These are phyloP conservation scores for Scomber japonicus DNA, from an alignment of 2,113 vertebrate genomes.

Conservation along the genomic window DNA sequence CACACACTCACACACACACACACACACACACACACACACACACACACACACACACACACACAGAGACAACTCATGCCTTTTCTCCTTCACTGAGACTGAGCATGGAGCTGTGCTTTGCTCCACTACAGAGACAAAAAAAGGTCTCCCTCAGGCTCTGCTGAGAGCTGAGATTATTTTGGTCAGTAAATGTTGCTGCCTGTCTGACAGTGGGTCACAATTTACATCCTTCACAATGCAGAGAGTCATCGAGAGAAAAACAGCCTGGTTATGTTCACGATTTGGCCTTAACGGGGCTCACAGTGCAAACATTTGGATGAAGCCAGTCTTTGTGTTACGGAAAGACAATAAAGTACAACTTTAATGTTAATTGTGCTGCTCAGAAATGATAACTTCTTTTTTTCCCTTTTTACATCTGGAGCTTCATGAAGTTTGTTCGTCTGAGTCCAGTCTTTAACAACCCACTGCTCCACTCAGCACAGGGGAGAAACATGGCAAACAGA, in stretches of 20 bases:
- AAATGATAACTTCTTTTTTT: not conserved
- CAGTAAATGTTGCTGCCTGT: conserved; percentile 66
- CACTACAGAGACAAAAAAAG: conserved; percentile 48
- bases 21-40: conserved; percentile 43
- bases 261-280: conserved; percentile 29
- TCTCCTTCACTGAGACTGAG: conserved; percentile 61
- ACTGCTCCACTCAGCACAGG: conserved; percentile 44
- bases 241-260: conserved; percentile 57
- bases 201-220: conserved; percentile 62
- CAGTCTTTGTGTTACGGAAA: conserved; percentile 51
- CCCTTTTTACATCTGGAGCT: not conserved
- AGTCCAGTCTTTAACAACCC: conserved; percentile 42
- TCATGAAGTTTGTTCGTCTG: conserved; percentile 27
- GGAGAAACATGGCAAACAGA: conserved; percentile 26
- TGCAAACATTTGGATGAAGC: conserved; percentile 63
- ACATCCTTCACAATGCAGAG: conserved; percentile 63
- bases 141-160: conserved; percentile 63
- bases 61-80: conserved; percentile 59
- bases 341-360: conserved; percentile 44
- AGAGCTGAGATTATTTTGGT: conserved; percentile 72
- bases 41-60: conserved; percentile 6
- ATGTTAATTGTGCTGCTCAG: conserved; percentile 42
- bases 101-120: conserved; percentile 57
- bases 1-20: conserved; percentile 35
- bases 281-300: conserved; percentile 60